Evolutionary conservation across 1,140 invertebrate genomes (phyloP).

Genomic region (Nylanderia fulva): DNA sequence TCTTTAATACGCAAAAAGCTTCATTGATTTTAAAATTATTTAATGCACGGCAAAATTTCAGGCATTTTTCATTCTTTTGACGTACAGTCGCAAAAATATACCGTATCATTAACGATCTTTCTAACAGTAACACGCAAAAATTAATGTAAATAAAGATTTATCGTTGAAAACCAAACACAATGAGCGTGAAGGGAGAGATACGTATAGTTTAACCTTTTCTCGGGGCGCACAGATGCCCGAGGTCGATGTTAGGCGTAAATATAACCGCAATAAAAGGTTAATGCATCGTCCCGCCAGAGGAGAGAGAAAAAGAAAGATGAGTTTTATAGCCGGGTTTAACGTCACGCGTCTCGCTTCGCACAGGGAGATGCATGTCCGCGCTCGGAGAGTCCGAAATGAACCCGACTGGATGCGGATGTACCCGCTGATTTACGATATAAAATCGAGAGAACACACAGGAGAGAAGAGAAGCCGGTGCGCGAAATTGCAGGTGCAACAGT

Average conservation of each 20-base stretch:
- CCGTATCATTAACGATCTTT: not conserved
- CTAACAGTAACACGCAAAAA: not conserved
- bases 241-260: conserved; percentile 38
- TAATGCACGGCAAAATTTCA: not conserved
- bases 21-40: not conserved
- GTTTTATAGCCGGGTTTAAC: conserved; percentile 52
- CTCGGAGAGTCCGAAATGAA: conserved; percentile 34
- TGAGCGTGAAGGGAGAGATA: not conserved
- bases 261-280: conserved; percentile 60
- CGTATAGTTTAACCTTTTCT: conserved; percentile 24
- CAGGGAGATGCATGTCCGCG: conserved; percentile 4
- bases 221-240: conserved; percentile 9
- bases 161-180: conserved; percentile 27
- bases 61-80: not conserved
- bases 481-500: conserved; percentile 56
- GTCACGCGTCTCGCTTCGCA: conserved; percentile 29
- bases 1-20: too few species aligned
- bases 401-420: conserved; percentile 25
- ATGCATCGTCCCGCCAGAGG: conserved; percentile 36
- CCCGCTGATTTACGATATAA: conserved; percentile 59
- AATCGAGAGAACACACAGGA: conserved; percentile 23
- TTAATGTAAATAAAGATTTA: conserved; percentile 31
- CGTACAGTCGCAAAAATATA: too few species aligned
- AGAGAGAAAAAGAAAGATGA: not conserved
- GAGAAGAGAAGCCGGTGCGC: not conserved